Percentiles rank a stretch among this genome's conserved stretches.
Conservation (phyloP, 2,113 vertebrate species). For the Sylvilagus bachmani region DNA sequence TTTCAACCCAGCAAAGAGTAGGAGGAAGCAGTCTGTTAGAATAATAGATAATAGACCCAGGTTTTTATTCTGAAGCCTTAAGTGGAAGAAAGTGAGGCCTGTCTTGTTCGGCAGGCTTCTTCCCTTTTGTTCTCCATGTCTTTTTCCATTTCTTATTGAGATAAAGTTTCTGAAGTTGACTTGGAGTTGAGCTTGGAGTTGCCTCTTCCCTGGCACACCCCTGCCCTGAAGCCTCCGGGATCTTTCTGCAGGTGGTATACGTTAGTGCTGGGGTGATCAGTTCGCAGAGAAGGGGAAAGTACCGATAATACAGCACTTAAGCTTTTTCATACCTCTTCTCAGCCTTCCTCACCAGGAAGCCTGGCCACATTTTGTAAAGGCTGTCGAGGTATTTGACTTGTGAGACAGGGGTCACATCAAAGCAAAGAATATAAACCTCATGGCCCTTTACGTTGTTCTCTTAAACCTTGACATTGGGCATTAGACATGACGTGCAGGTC, state of each 20-base stretch:
- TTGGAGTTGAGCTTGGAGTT: not conserved
- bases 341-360: not conserved
- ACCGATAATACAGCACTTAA: too few relatives aligned
- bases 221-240: not conserved
- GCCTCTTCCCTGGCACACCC: not conserved
- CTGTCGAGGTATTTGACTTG: not conserved
- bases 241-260: not conserved
- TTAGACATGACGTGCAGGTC: rapidly evolving
- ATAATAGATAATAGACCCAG: not conserved
- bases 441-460: not conserved
- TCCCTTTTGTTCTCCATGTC: not conserved
- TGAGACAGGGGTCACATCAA: not conserved
- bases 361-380: not conserved
- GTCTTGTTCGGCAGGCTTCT: not conserved
- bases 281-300: not conserved
- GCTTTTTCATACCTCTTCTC: not conserved
- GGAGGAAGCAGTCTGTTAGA: constrained; percentile 6
- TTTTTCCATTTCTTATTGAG: not conserved
- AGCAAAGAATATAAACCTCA: not conserved
- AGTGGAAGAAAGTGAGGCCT: not conserved
- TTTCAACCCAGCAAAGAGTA: not conserved
- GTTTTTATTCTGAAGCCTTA: not conserved
- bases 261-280: not conserved
- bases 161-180: not conserved
- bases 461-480: not conserved